Evolutionary conservation across 1,140 invertebrate species (phyloP).

Genomic region (Drosophila oshimai): DNA sequence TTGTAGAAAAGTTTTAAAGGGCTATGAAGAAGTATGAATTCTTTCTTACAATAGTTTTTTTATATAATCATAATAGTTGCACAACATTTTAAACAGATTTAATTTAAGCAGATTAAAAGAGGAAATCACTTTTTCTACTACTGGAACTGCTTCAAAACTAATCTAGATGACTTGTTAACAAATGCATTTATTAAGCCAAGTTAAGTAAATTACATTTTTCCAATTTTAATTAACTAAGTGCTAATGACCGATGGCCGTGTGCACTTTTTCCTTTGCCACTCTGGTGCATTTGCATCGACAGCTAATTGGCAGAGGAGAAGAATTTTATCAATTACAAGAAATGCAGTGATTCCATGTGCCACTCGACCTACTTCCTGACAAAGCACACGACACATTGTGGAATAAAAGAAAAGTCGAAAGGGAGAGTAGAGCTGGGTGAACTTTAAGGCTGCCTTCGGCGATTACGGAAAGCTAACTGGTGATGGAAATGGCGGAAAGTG

Average conservation of each 20-base stretch:
- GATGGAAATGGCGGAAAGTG: conserved; percentile 55
- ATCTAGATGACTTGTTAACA: neutral
- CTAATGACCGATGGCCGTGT: neutral
- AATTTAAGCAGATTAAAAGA: neutral
- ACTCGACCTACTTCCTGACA: conserved; percentile 55
- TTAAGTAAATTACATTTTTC: neutral
- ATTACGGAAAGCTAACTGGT: conserved; percentile 23
- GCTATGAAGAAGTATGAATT: too few species aligned
- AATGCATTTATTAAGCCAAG: too few species aligned
- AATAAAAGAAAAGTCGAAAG: conserved; percentile 3
- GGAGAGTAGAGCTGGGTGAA: conserved; percentile 1
- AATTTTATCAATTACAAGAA: conserved; percentile 60
- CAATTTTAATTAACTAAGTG: conserved; percentile 27
- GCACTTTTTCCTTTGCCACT: neutral
- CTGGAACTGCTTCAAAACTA: too few species aligned
- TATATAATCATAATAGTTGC: too few species aligned
- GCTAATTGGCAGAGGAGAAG: conserved; percentile 69
- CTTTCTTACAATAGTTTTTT: too few species aligned
- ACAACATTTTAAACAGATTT: neutral
- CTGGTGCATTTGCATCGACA: conserved; percentile 17
- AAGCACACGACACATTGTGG: conserved; percentile 31
- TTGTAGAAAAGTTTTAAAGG: too few species aligned
- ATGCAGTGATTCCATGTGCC: conserved; percentile 45
- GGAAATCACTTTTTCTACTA: too few species aligned
- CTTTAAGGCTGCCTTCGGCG: conserved; percentile 24